Evolutionary conservation across 2,888 invertebrate genomes (phyloP).

Genomic region (Blomia tropicalis): DNA sequence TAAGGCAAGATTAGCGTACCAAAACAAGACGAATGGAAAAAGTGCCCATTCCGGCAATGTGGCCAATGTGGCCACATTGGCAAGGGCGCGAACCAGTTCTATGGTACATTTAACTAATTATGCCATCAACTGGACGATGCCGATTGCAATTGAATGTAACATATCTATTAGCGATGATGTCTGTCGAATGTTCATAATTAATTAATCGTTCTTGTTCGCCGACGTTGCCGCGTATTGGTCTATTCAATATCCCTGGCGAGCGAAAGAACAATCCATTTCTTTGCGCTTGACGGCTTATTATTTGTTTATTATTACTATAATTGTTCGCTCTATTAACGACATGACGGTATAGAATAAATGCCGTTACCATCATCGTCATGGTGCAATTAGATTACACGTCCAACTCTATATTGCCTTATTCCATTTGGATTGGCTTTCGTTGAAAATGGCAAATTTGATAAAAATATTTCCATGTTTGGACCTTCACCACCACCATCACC

Average conservation of each 20-base stretch:
- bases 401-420: neutral
- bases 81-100: neutral
- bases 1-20: constrained; percentile 4
- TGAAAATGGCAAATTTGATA: constrained; percentile 1
- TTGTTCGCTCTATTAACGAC: constrained; percentile 14
- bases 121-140: too few species aligned
- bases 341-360: too few species aligned
- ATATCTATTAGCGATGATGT: constrained; percentile 8
- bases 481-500: too few species aligned
- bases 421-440: too few species aligned
- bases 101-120: constrained; percentile 13
- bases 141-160: neutral
- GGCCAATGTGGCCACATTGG: neutral
- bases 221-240: too few species aligned
- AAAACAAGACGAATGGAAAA: neutral
- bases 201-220: constrained; percentile 15
- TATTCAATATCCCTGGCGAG: too few species aligned
- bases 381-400: constrained; percentile 3
- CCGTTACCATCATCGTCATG: too few species aligned
- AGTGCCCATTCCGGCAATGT: neutral
- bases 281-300: constrained; percentile 10
- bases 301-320: constrained; percentile 10
- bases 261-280: constrained; percentile 9
- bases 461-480: too few species aligned
- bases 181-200: constrained; percentile 11